These are phyloP conservation scores for Sebastes hubbsi DNA, from an alignment of 2,797 vertebrate genomes.

Conservation along the genomic window DNA sequence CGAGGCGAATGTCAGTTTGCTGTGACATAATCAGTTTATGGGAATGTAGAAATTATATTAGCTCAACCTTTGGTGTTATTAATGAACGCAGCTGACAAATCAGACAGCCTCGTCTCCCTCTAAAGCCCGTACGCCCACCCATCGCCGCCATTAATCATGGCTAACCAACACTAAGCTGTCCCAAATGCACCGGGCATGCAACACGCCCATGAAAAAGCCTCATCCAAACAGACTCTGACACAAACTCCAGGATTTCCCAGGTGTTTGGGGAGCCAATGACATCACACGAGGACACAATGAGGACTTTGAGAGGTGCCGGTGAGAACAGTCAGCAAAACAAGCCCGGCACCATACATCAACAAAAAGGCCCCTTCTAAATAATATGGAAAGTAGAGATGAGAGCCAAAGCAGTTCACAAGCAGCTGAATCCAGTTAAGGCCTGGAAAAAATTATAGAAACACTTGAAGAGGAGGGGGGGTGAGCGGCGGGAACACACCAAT, in stretches of 20 bases:
- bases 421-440: constrained; percentile 76
- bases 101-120: neutral
- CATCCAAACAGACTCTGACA: constrained; percentile 68
- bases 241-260: constrained; percentile 71
- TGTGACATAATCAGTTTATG: constrained; percentile 1
- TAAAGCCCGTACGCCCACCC: constrained; percentile 26
- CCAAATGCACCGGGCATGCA: constrained; percentile 24
- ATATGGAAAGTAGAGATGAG: constrained; percentile 74
- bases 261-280: constrained; percentile 73
- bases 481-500: constrained; percentile 20
- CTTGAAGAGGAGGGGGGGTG: constrained; percentile 25
- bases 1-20: neutral
- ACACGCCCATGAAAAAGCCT: constrained; percentile 45
- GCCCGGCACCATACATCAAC: constrained; percentile 62
- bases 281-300: constrained; percentile 74
- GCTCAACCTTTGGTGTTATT: constrained; percentile 5
- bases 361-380: constrained; percentile 69
- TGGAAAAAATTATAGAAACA: constrained; percentile 76
- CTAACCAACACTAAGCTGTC: constrained; percentile 51
- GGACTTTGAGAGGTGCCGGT: constrained; percentile 71
- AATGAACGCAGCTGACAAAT: constrained; percentile 20
- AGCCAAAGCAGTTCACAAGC: constrained; percentile 68
- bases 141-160: constrained; percentile 57
- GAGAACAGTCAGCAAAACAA: constrained; percentile 65
- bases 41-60: constrained; percentile 13